Evolutionary conservation across 2,113 vertebrate species (phyloP), one percentile per base, ranked within the genome.

Genomic region (Atlantisia rogersi): DNA sequence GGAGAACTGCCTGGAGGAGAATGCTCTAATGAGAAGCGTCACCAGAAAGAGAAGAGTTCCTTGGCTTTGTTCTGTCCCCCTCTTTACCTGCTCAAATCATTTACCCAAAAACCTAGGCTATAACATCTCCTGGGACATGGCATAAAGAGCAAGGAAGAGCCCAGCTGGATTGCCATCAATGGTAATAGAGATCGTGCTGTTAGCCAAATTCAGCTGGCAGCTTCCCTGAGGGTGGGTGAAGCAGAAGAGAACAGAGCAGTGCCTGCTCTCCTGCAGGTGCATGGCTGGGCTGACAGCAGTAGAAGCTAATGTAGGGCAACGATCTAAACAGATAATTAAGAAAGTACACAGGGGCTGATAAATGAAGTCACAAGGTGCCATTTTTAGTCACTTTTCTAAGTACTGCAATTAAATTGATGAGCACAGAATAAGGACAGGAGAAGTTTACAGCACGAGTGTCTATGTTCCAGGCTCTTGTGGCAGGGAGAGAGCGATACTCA

Each of bases 261-360:
- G 90, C 44, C 71, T 80, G 76, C 73, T 85, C 84, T 92, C 59
- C 73, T 64, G 76, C 90, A 96, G 90, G 88, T 89, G 94, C 77
- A 63, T 19, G 76, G n/a, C 73, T 91, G 67, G 82, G 88, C 84
- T 97, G 86, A 94, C 73, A 94, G 91, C 50, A 88, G 73, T 6
- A 92, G 15, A 91, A 92, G 60, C 63, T 91, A 96, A 95, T 73
- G 73, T 67, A 95, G 88, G 87, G 92, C 89, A 95, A 94, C 40
- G 86, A 91, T 90, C 82, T 90, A 82, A 97, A 89, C 78, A 94
- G 73, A 55, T 96, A 95, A 96, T 92, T 92, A 88, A n/a, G 70
- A 94, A 92, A 96, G 94, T 53, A 94, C 68, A 90, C 71, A 95
- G 37, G 37, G 62, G 59, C 67, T 82, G 81, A 94, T 86, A 91